phyloP scores from a whole-genome alignment of 2,113 vertebrate genomes.

The Apteryx mantelli region DNA sequence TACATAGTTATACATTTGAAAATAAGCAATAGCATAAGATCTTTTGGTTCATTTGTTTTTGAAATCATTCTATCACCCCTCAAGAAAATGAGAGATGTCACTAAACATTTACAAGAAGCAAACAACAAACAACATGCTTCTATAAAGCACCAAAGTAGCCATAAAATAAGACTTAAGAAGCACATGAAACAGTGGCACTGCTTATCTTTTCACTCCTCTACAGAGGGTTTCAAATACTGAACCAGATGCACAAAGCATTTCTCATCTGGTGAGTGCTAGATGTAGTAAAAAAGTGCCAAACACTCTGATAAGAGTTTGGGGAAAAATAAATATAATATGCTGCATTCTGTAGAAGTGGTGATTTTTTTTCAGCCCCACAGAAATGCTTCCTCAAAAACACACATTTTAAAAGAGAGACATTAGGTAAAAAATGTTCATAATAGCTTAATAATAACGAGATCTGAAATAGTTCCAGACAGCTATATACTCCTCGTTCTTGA shows the following conservation, averaged over 20 bases:
- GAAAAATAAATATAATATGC: background rate
- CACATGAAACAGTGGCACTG: background rate
- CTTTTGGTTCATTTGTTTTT: background rate
- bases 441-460: background rate
- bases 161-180: background rate
- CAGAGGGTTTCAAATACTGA: background rate
- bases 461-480: background rate
- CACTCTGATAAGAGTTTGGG: background rate
- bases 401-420: background rate
- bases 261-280: background rate
- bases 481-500: background rate
- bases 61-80: background rate
- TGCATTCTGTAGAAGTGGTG: background rate
- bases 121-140: background rate
- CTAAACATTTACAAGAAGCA: background rate
- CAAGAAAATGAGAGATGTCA: background rate
- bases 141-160: background rate
- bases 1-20: background rate
- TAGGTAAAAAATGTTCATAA: background rate
- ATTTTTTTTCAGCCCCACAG: background rate
- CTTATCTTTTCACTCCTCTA: background rate
- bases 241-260: background rate
- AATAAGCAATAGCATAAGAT: background rate
- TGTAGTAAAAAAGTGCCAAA: background rate
- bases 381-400: background rate